phyloP scores from a whole-genome alignment of 2,113 vertebrate genomes.

The Trematocara stigmaticum region DNA sequence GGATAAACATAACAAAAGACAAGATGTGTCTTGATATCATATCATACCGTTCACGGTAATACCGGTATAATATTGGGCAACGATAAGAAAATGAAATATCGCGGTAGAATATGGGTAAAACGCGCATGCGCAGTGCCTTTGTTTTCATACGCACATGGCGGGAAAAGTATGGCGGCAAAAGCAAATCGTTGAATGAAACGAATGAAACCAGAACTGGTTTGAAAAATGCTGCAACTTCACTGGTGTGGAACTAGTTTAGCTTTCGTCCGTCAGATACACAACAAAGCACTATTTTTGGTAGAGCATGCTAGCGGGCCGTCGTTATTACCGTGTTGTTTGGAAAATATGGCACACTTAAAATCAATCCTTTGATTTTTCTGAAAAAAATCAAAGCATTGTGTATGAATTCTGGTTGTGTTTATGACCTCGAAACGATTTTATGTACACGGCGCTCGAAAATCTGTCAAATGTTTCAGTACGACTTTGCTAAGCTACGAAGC shows the following conservation, averaged over 20 bases:
- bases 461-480: too few relatives aligned
- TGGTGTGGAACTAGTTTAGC: background rate
- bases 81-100: accelerated
- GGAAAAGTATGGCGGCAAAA: accelerated
- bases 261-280: accelerated
- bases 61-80: accelerated
- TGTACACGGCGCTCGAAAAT: accelerated
- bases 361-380: background rate
- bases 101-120: accelerated
- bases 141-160: accelerated
- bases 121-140: accelerated
- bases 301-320: accelerated
- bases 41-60: accelerated
- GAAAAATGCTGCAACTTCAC: accelerated
- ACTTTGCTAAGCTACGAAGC: too few relatives aligned
- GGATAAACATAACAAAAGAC: background rate
- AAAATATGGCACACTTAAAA: accelerated
- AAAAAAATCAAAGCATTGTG: accelerated
- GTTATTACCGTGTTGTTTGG: accelerated
- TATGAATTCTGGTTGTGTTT: background rate
- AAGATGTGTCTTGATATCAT: background rate
- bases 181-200: accelerated
- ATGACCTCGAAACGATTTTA: accelerated
- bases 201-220: background rate
- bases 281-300: background rate